Conservation (phyloP, 1,140 invertebrate genomes). For the Musca vetustissima region DNA sequence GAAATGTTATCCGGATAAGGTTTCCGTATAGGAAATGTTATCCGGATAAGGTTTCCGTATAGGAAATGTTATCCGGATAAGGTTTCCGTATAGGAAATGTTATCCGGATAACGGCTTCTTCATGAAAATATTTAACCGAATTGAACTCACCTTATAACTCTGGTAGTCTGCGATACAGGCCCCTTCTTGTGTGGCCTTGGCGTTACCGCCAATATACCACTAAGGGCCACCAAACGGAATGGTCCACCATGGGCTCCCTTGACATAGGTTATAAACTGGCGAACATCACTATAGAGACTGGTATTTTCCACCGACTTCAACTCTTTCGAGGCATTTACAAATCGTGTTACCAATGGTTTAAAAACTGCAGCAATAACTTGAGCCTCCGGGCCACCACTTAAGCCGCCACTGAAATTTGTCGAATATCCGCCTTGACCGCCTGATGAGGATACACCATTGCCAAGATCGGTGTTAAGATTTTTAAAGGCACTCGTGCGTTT, state of each 20-base stretch:
- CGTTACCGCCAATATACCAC: slow-evolving; percentile 85
- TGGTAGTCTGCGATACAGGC: slow-evolving; percentile 74
- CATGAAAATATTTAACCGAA: too few species aligned
- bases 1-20: too few species aligned
- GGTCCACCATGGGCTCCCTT: slow-evolving; percentile 95
- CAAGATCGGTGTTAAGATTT: slow-evolving; percentile 56
- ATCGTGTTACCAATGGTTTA: slow-evolving; percentile 83
- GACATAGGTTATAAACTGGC: slow-evolving; percentile 90
- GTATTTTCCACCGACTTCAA: slow-evolving; percentile 90
- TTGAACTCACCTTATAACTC: slow-evolving; percentile 73
- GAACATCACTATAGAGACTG: slow-evolving; percentile 88
- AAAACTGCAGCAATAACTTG: slow-evolving; percentile 86
- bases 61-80: too few species aligned
- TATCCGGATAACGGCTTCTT: too few species aligned
- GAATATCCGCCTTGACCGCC: slow-evolving; percentile 70
- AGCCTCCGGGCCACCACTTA: slow-evolving; percentile 72
- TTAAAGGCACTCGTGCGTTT: slow-evolving; percentile 56
- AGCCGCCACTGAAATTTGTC: slow-evolving; percentile 82
- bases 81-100: too few species aligned
- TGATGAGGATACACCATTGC: slow-evolving; percentile 39
- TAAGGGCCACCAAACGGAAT: slow-evolving; percentile 88
- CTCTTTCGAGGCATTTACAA: slow-evolving; percentile 80
- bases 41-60: too few species aligned
- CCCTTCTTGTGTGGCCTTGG: slow-evolving; percentile 73
- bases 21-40: too few species aligned